Conservation (phyloP, 2,797 vertebrate genomes). For the Catamblyrhynchus diadema region DNA sequence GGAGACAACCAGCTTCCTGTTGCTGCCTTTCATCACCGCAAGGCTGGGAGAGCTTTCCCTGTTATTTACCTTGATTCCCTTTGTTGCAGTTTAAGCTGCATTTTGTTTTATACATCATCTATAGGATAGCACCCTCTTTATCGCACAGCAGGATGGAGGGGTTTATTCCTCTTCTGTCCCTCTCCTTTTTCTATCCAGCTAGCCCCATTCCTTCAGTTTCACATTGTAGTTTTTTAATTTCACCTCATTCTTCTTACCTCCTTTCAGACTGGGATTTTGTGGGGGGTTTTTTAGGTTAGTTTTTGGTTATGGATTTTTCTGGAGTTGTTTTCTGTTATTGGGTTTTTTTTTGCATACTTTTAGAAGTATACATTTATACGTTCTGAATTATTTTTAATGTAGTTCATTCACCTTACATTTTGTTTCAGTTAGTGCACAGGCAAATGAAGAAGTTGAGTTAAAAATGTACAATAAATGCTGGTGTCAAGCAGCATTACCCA, state of each 20-base stretch:
- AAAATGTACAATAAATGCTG: not conserved
- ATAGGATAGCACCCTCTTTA: not conserved
- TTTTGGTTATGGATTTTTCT: not conserved
- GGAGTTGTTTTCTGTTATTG: not conserved
- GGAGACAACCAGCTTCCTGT: not conserved
- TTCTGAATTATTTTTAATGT: not conserved
- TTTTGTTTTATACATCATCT: not conserved
- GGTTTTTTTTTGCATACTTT: not conserved
- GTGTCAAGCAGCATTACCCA: not conserved
- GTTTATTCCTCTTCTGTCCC: not conserved
- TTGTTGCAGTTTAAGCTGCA: not conserved
- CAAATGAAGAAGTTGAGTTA: not conserved
- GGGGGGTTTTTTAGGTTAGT: fast-evolving
- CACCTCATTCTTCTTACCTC: not conserved
- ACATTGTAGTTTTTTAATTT: not conserved
- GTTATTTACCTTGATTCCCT: not conserved
- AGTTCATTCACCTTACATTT: not conserved
- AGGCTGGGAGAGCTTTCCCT: not conserved
- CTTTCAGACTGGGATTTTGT: not conserved
- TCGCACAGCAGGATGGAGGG: not conserved
- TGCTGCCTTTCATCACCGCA: not conserved
- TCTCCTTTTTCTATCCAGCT: not conserved
- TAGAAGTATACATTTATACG: not conserved
- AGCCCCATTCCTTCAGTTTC: not conserved
- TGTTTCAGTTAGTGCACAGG: not conserved